Conservation (phyloP, 2,113 vertebrate genomes). For the Notarius lentiginosus region DNA sequence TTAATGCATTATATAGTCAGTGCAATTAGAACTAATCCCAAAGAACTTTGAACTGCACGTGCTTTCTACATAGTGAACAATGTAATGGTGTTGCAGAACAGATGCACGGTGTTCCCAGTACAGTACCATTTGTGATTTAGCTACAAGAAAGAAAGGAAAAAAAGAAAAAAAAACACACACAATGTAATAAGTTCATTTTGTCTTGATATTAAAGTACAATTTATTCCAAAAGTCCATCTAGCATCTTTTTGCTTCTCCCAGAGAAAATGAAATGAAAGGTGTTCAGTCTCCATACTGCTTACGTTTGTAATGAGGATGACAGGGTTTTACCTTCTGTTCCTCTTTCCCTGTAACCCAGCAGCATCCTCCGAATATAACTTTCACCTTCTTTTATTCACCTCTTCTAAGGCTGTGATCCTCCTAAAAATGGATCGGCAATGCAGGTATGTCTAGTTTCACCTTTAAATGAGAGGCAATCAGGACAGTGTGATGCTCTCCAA, state of each 20-base stretch:
- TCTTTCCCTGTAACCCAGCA: neutral
- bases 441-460: constrained; percentile 44
- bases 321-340: neutral
- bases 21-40: neutral
- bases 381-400: constrained; percentile 38
- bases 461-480: constrained; percentile 36
- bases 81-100: neutral
- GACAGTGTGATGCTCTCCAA: constrained; percentile 39
- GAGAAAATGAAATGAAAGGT: neutral
- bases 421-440: constrained; percentile 36
- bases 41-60: neutral
- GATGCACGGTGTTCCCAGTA: neutral
- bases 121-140: neutral
- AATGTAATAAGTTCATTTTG: neutral
- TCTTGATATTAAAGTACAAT: neutral
- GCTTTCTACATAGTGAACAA: neutral
- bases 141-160: neutral
- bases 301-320: neutral
- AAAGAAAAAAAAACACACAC: no score
- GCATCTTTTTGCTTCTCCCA: neutral
- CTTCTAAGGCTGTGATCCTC: constrained; percentile 32
- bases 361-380: constrained; percentile 8
- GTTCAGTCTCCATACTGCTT: neutral
- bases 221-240: neutral
- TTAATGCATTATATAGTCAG: neutral